These are phyloP conservation scores for Alouatta caraya DNA, from an alignment of 2,797 vertebrate species.

Conservation along the genomic window DNA sequence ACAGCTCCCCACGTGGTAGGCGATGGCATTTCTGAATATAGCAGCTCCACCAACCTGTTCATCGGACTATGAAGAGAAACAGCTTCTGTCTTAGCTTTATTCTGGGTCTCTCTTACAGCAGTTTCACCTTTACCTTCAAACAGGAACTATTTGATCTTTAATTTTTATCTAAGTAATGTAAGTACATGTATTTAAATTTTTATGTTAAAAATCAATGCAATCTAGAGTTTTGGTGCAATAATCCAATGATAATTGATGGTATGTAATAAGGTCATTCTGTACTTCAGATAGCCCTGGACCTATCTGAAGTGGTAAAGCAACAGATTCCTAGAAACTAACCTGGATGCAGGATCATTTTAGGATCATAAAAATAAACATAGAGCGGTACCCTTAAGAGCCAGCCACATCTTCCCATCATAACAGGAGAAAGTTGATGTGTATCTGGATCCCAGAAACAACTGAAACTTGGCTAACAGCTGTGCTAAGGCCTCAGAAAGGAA, in stretches of 20 bases:
- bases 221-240: not conserved
- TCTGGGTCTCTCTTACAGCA: not conserved
- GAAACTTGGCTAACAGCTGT: not conserved
- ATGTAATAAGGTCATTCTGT: not conserved
- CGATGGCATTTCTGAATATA: not conserved
- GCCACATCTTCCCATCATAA: not conserved
- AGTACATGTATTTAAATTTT: not conserved
- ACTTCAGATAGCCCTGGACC: not conserved
- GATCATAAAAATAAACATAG: not conserved
- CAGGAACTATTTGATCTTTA: not conserved
- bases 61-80: not conserved
- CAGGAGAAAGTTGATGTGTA: not conserved
- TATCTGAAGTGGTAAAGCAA: not conserved
- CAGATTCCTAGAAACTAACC: not conserved
- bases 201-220: not conserved
- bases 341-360: not conserved
- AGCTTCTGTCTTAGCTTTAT: not conserved
- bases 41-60: not conserved
- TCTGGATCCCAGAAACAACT: not conserved
- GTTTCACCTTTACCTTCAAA: not conserved
- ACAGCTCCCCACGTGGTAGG: not conserved
- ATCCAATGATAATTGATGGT: not conserved
- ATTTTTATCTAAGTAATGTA: not conserved
- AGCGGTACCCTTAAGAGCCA: not conserved
- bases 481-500: not conserved